Evolutionary conservation across 2,797 vertebrate genomes (phyloP), one percentile per base, ranked within the genome.

Genomic region (Coilia nasus): DNA sequence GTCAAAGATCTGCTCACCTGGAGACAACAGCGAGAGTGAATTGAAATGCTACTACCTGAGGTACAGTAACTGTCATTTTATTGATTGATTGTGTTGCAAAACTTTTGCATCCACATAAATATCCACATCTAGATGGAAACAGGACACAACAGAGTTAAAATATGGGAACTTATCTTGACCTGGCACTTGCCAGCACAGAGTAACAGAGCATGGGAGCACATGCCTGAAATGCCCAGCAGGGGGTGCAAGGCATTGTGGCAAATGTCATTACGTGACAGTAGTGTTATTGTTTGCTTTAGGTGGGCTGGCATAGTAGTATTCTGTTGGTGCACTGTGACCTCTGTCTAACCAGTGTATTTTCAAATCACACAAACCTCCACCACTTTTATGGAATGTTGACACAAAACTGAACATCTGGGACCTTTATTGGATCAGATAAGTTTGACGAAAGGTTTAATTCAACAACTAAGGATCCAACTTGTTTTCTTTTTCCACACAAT

Each of bases 1-100:
- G 91, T 97, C 95, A 84, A 99, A 98, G 85, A 99, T 92, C 85
- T 93, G 94, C 91, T 99, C 98, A 80, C 98, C 98, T 99, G 83
- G 81, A 15, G n/a, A 57, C 25, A 57, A 28, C 71, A 44, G 35
- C 31, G 7, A 54, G 9, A 14, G 50, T 10, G 50, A 54, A 41
- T 41, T 54, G 1, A 54, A 54, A 14, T 54, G 3, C 50, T 41
- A 54, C 50, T 54, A 14, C 50, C 3, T 7, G 9, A n/a, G n/a
- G n/a, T n/a, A 54, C 14, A 54, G 1, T 7, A 41, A 41, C 35
- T 41, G 35, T 41, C 2, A 41, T 41, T 41, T 41, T 41, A 41
- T 41, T 41, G 5, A 2, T 41, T 41, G 2, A 41, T 41, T 41
- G 2, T 41, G 2, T 41, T 41, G 35, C 35, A 41, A 41, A 41